Evolutionary conservation across 2,797 vertebrate genomes (phyloP).

Genomic region (Sebastes oblongus): DNA sequence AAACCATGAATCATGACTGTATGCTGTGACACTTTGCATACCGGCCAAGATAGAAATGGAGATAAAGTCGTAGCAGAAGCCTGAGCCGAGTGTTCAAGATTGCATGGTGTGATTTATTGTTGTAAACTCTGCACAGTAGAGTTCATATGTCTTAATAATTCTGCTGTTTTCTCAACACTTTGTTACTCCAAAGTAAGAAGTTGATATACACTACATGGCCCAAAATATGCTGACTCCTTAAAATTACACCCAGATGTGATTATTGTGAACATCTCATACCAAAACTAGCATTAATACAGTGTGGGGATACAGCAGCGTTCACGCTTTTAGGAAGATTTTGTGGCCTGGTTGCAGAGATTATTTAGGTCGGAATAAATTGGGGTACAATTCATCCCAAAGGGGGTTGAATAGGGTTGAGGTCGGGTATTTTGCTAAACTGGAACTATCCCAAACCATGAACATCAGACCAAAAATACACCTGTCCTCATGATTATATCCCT

Average conservation of each 20-base stretch:
- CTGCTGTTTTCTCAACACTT: background rate
- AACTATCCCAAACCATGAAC: background rate
- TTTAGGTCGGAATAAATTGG: background rate
- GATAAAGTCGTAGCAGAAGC: background rate
- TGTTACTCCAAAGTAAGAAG: background rate
- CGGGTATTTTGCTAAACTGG: background rate
- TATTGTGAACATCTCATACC: background rate
- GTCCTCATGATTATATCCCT: background rate
- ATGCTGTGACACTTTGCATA: constrained; percentile 4
- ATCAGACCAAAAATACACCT: background rate
- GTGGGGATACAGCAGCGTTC: no score
- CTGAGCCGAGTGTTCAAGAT: constrained; percentile 3
- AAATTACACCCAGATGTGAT: background rate
- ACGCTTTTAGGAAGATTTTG: background rate
- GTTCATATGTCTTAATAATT: background rate
- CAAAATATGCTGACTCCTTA: background rate
- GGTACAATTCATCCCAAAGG: background rate
- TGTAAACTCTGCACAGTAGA: background rate
- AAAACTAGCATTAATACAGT: background rate
- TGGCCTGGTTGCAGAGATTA: background rate
- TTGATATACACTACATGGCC: background rate
- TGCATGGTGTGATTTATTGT: constrained; percentile 5
- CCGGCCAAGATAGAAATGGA: constrained; percentile 24
- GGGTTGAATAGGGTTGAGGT: background rate
- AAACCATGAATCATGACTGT: constrained; percentile 29